These are phyloP conservation scores for Canis aureus DNA, from an alignment of 2,113 vertebrate genomes.

Conservation along the genomic window DNA sequence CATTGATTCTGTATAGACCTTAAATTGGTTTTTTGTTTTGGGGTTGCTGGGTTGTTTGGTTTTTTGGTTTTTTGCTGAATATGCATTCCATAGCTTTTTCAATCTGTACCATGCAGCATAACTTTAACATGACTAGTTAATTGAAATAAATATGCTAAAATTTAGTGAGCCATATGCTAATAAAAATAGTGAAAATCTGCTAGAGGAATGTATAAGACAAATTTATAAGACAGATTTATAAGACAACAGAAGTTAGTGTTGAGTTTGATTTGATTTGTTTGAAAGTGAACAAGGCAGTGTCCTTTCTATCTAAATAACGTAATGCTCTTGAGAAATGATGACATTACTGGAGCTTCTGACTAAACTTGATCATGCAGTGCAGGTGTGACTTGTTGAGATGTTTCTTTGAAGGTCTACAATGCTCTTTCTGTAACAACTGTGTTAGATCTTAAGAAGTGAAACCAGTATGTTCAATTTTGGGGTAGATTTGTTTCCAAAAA, in stretches of 20 bases:
- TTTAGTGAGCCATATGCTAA: background rate
- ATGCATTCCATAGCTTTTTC: constrained; percentile 67
- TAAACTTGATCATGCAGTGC: background rate
- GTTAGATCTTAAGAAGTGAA: constrained; percentile 42
- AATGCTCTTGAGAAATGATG: constrained; percentile 13
- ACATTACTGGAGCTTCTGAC: background rate
- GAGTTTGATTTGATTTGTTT: constrained; percentile 20
- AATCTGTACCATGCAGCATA: constrained; percentile 30
- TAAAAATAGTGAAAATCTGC: constrained; percentile 45
- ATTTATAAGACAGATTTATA: constrained; percentile 56
- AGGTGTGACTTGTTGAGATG: constrained; percentile 21
- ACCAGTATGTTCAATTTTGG: background rate
- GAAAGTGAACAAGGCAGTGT: constrained; percentile 54
- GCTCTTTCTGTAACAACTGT: background rate
- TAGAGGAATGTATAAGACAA: background rate
- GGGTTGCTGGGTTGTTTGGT: background rate
- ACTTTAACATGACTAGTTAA: constrained; percentile 26
- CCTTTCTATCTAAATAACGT: constrained; percentile 34
- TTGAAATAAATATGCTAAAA: background rate
- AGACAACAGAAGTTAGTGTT: constrained; percentile 29
- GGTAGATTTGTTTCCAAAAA: constrained; percentile 24
- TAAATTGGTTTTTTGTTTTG: constrained; percentile 71
- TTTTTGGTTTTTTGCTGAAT: constrained; percentile 59
- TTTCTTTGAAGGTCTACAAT: constrained; percentile 14
- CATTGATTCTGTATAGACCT: constrained; percentile 81